Percentiles rank a stretch among this genome's conserved stretches.
These are phyloP conservation scores for Pterocles orientalis DNA, from an alignment of 2,113 vertebrate genomes.

Conservation along the genomic window DNA sequence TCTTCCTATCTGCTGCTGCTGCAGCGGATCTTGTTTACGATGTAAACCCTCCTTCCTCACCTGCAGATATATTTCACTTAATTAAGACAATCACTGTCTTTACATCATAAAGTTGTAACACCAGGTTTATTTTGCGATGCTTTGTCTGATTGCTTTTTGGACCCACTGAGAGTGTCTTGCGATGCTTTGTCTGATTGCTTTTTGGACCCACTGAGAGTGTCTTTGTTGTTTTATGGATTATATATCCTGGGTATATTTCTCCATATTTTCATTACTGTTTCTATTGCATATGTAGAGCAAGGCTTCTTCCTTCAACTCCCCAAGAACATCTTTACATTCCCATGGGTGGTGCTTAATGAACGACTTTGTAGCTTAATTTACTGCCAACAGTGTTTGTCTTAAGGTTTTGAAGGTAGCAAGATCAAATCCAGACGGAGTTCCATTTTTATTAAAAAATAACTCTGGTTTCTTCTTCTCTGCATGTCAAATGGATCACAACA, in stretches of 20 bases:
- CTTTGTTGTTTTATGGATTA: slow-evolving; percentile 24
- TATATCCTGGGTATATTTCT: not conserved
- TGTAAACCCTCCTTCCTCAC: not conserved
- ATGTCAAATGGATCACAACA: slow-evolving; percentile 54
- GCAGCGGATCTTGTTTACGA: not conserved
- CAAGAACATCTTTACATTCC: slow-evolving; percentile 22
- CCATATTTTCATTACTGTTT: not conserved
- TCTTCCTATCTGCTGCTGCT: not conserved
- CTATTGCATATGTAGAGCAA: not conserved
- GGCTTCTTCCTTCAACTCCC: not conserved
- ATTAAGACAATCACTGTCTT: not conserved
- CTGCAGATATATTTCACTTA: not conserved
- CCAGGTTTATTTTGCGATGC: not conserved
- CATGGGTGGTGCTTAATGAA: slow-evolving; percentile 54
- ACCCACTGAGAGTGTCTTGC: not conserved
- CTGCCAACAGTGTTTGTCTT: slow-evolving; percentile 39
- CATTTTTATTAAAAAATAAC: slow-evolving; percentile 64
- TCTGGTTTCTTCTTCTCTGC: slow-evolving; percentile 13
- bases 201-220: not conserved
- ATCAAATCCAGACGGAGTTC: slow-evolving; percentile 56
- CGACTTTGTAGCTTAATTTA: slow-evolving; percentile 58
- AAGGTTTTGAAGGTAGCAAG: slow-evolving; percentile 32
- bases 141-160: not conserved
- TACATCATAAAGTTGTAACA: not conserved
- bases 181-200: too few species aligned